Evolutionary conservation across 2,797 vertebrate species (phyloP), one percentile per base, ranked within the genome.

Genomic region (Chromis chromis): DNA sequence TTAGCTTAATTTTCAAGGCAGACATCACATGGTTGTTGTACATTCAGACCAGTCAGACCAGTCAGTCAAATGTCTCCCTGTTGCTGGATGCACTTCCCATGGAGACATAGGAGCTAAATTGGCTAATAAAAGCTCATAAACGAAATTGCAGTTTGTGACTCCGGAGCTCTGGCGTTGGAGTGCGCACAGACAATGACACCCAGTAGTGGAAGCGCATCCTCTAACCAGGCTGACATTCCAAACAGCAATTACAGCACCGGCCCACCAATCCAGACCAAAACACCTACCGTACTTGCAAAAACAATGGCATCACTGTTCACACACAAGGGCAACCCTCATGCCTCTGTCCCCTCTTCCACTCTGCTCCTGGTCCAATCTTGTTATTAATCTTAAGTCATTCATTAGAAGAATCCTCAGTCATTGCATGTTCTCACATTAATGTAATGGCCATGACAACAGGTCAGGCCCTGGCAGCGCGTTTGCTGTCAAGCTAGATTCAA

Each of bases 321-420:
- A 69, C 70, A 95, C 94, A 95, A 94, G 88, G 87, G 85, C 73
- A 91, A 80, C 83, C 81, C 85, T 94, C 86, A 86, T 88, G 88
- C 89, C 76, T 86, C 73, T 60, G 64, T 77, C 84, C 81, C 65
- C 71, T 63, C 81, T 67, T 85, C 86, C 82, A 81, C 63, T 81
- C 76, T 82, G 80, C 78, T 86, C 82, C 76, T 76, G 74, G 74
- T 90, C 82, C 90, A 92, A 89, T 92, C 87, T 83, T 90, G 76
- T 92, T 91, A 95, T 93, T 92, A 94, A 92, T 93, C 84, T 86
- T 93, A 93, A 94, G 89, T 91, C 65, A 63, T 86, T 93, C 91
- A 94, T 94, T 93, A 77, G 75, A 69, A 64, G 74, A 91, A 86
- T 83, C 88, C 71, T 90, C 85, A 84, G 79, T 88, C 86, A 72